These are phyloP conservation scores for Mesocentrotus franciscanus DNA, from an alignment of 53 echinoderm and acorn worm genomes.

Conservation along the genomic window DNA sequence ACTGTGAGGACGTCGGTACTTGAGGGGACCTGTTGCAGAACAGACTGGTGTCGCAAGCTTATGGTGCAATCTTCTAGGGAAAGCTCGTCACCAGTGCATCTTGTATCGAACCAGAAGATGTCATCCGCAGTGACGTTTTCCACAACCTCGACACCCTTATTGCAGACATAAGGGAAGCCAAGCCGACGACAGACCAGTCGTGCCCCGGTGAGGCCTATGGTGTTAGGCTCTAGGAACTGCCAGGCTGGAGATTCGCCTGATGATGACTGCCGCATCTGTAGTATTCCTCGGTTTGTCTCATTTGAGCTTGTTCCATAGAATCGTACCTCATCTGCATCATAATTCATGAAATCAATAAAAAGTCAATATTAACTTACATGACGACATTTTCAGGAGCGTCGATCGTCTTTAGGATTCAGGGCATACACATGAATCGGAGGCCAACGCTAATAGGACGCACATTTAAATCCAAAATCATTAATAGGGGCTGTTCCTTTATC, in stretches of 20 bases:
- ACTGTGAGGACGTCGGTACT: neutral
- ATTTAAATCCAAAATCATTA: too few species aligned
- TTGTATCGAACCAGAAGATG: conserved; percentile 13
- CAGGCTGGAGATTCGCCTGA: neutral
- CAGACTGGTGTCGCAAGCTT: neutral
- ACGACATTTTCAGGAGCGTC: neutral
- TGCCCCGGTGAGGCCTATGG: conserved; percentile 37
- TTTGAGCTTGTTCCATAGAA: conserved; percentile 9
- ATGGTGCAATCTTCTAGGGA: conserved; percentile 4
- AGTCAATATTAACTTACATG: neutral
- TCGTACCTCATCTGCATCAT: conserved; percentile 39
- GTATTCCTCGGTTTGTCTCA: conserved; percentile 19
- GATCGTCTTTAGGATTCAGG: too few species aligned
- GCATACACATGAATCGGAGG: too few species aligned
- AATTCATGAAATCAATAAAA: neutral
- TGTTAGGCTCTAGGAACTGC: conserved; percentile 7
- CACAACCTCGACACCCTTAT: neutral
- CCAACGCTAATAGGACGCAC: too few species aligned
- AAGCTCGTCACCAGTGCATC: neutral
- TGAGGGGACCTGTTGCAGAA: neutral
- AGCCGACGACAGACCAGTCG: conserved; percentile 54
- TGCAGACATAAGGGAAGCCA: conserved; percentile 51
- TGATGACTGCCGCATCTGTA: conserved; percentile 12
- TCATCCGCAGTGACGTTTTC: conserved; percentile 13
- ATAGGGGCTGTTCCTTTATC: too few species aligned